Evolutionary conservation across 2,797 vertebrate species (phyloP), one percentile per base, ranked within the genome.

Genomic region (Aulostomus chinensis): DNA sequence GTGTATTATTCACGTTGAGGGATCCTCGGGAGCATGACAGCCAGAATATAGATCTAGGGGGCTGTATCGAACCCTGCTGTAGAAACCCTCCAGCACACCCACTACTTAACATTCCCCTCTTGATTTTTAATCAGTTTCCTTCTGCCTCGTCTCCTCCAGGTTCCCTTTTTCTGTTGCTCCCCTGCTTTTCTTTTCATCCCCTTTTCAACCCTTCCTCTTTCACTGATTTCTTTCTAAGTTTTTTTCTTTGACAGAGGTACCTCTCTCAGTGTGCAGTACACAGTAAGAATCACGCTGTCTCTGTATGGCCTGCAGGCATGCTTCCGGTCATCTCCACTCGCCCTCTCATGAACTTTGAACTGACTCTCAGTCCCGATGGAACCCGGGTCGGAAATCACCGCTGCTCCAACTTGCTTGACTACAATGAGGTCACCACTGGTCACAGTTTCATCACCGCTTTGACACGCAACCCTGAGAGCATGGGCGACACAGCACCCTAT

Each of bases 351-450:
- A 96, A 96, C 88, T 96, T 98, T 20, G 94, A 98, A 41, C 86
- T 96, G 73, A 96, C 93, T 0, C 93, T 98, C 24, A 97, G 96
- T 59, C 94, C 91, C 0, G 95, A 97, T 9, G 94, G 96, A 12
- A 94, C 92, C 1, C 92, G 94, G 7, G 92, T 92, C 9, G 96
- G 94, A 21, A 94, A 94, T 85, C 96, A 97, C 77, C 94, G 90
- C 56, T 97, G 95, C 83, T 98, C 96, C 68, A 98, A 98, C 81
- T 69, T 98, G 52, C 76, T 97, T 20, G 93, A 97, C 77, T 90
- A 90, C 56, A 80, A 80, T 0, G 95, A 97, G 91, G 92, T 97
- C 45, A 92, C 85, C 74, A 97, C 96, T 2, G 93, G 88, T 47
- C 91, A 97, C 3, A 85, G 95, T 13, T 98, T 98, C 84, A 77